Base-by-base conservation (phyloP, 2,797 vertebrate species). In the Chaunax sp. region DNA sequence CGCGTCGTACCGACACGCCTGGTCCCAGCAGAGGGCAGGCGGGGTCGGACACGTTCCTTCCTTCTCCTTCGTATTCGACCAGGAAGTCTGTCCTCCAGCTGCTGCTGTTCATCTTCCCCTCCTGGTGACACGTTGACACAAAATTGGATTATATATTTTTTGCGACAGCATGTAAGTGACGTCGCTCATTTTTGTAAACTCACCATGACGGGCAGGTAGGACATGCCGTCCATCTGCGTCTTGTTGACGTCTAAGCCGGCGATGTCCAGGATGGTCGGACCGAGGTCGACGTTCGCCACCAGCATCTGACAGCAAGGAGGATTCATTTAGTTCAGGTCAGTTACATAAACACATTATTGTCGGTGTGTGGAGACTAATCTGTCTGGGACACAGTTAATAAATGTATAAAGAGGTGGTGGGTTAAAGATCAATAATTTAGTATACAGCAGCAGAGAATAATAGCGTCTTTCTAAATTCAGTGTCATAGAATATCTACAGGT, bases 31-130 rank as follows among this genome's bases (percentile, higher is more conserved):
- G 89, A 13, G 98, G 97, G 64, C 97, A 99, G 11, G 94, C 90
- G 2, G 98, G 97, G 87, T 99, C 96, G 0, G 94, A 92, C 68
- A 93, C 86, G 1, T 96, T 95, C 28, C 88, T 92, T 10, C 97
- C 97, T 87, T 99, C 97, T 43, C 97, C 98, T 82, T 99, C 96
- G 41, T 99, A 98, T 71, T 99, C 97, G 75, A 99, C 95, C 83
- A 99, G 87, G 69, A 98, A 76, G 83, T 99, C 97, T 1, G 97
- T 97, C 65, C 98, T 94, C 97, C 97, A 98, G 0, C 93, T 94
- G 86, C 94, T 85, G 30, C 93, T 93, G 91, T 92, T 93, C 63
- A 88, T 84, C 71, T 78, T 87, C 52, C 95, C 95, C 76, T 82
- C 94, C 97, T 98, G 88, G 19, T 14, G 15, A 49, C 5, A 52